These are phyloP conservation scores for Mus minutoides DNA, from an alignment of 2,797 vertebrate species.

Conservation along the genomic window DNA sequence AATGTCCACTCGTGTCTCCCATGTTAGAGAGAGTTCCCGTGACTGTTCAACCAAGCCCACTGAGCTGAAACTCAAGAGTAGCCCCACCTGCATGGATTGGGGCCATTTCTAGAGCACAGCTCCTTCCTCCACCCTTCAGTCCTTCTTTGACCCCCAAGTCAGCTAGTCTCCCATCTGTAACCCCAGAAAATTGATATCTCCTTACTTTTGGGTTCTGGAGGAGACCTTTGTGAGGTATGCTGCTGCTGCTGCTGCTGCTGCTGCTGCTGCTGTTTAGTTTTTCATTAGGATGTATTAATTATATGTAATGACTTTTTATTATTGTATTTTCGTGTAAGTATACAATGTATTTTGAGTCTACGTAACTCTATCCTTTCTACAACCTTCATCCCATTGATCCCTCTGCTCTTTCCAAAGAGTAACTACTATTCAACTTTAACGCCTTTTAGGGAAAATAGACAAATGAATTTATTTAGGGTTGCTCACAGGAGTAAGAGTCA, in stretches of 20 bases:
- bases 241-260: too few relatives aligned
- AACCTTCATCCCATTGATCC: too few relatives aligned
- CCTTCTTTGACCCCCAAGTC: background rate
- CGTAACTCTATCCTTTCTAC: background rate
- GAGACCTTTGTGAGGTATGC: background rate
- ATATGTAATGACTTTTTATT: background rate
- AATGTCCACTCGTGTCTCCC: background rate
- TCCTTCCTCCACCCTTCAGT: background rate
- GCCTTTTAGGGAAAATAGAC: background rate
- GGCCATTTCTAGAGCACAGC: background rate
- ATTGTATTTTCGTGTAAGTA: background rate
- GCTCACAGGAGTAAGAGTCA: background rate
- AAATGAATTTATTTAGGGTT: background rate
- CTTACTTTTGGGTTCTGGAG: background rate
- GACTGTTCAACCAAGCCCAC: too few relatives aligned
- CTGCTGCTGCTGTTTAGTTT: background rate
- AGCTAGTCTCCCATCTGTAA: background rate
- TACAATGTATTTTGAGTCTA: background rate
- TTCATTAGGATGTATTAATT: background rate
- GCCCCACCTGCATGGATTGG: background rate
- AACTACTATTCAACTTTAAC: background rate
- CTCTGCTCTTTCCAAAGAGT: background rate
- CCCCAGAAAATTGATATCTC: background rate
- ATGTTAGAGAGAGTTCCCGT: background rate
- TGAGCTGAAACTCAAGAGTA: background rate